A percentile compares a stretch with the other conserved stretches of the same genome.
Conservation (phyloP, 1,140 invertebrate species). For the Anastrepha ludens region DNA sequence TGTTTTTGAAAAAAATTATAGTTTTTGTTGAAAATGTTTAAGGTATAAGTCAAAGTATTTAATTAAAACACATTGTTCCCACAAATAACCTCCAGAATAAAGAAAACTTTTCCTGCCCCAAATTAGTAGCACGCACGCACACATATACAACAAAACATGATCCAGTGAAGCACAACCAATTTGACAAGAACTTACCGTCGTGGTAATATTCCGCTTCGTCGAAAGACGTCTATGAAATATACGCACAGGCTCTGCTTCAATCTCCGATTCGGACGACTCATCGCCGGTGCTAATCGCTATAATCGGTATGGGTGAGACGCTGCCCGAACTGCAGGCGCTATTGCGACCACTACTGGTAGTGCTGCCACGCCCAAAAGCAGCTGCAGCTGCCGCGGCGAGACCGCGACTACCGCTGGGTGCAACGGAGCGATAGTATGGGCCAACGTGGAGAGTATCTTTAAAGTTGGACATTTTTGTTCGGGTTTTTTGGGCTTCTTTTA, state of each 20-base stretch:
- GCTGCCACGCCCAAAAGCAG: conserved; percentile 34
- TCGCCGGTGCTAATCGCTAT: conserved; percentile 70
- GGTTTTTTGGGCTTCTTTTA: neutral
- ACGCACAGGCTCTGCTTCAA: conserved; percentile 80
- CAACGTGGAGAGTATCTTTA: conserved; percentile 22
- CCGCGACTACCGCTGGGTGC: conserved; percentile 50
- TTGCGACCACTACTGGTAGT: conserved; percentile 56
- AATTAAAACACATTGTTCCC: no score
- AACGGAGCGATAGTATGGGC: conserved; percentile 58
- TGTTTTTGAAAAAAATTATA: no score
- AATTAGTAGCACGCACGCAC: no score
- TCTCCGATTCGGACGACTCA: conserved; percentile 79
- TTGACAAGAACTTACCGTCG: conserved; percentile 75
- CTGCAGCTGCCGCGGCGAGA: conserved; percentile 21
- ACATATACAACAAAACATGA: neutral
- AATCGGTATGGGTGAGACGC: conserved; percentile 67
- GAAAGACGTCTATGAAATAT: conserved; percentile 81
- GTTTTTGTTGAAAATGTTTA: no score
- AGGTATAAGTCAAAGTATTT: no score
- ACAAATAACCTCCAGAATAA: no score
- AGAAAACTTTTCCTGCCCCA: no score
- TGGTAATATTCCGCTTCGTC: conserved; percentile 80
- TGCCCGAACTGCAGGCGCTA: conserved; percentile 69
- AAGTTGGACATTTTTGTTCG: neutral
- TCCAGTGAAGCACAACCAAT: neutral